Evolutionary conservation across 2,113 vertebrate genomes (phyloP), one percentile per base, ranked within the genome.

Genomic region (Poeciliopsis occidentalis): DNA sequence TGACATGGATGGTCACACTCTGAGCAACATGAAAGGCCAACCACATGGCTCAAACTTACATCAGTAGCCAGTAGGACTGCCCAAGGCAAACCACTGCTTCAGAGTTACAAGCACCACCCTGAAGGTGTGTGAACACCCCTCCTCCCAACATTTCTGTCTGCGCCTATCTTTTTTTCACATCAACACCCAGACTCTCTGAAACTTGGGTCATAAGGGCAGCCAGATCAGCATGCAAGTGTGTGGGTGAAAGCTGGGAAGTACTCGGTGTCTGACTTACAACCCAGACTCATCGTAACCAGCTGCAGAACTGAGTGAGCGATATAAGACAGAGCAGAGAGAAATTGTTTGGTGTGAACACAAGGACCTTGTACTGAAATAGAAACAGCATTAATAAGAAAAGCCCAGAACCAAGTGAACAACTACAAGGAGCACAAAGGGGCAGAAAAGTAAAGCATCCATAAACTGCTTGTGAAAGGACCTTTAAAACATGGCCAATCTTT

Each of bases 391-490:
- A 80, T 34, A 72, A 71, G 70, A 44, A 34, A 62, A 54, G 54
- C 73, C 51, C 78, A 64, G 77, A 85, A 75, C 17, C 29, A 65
- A 75, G 66, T 63, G 78, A 63, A 78, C 60, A 85, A 73, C 70
- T 24, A 8, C 12, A 60, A 90, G 70, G 63, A 76, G 69, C 27
- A 79, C 63, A 65, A 67, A 66, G 29, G 29, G 73, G 41, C 73
- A 63, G 72, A 62, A 64, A 69, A 79, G 34, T 79, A 85, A 73
- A 82, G 67, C 12, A 34, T 64, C 76, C 64, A 79, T 60, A 86
- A 81, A 92, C 90, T 89, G 84, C 66, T 85, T 83, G 80, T 86
- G 82, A 89, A 90, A 89, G 71, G 69, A 31, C 31, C 79, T 82
- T 75, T 73, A 81, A 87, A 88, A 87, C 83, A 75, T 57, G 39